Conservation (phyloP, 2,888 invertebrate genomes). For the Apocheima hispidaria region DNA sequence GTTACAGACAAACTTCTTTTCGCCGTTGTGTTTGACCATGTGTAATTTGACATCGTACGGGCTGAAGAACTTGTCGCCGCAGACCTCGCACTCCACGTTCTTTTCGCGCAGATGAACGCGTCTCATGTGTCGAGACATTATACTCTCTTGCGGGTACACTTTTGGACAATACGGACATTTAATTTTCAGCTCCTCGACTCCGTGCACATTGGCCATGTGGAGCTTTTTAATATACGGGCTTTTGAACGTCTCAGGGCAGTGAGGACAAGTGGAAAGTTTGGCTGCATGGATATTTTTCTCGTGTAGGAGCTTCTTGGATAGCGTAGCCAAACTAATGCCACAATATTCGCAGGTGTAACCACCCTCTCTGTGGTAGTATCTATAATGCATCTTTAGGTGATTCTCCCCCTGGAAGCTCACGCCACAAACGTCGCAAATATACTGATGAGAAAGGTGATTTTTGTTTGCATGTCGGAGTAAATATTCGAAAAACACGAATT, state of each 20-base stretch:
- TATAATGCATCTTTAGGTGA: conserved; percentile 78
- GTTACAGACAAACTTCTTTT: conserved; percentile 85
- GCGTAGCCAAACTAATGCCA: conserved; percentile 76
- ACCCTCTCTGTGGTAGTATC: conserved; percentile 78
- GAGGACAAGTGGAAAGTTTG: conserved; percentile 72
- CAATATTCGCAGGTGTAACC: conserved; percentile 79
- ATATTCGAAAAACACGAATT: conserved; percentile 79
- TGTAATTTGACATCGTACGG: conserved; percentile 80
- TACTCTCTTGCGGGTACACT: conserved; percentile 82
- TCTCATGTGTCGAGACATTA: conserved; percentile 87
- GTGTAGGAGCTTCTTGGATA: conserved; percentile 77
- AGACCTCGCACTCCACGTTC: conserved; percentile 78
- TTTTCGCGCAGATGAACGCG: conserved; percentile 84
- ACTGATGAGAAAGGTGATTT: conserved; percentile 76
- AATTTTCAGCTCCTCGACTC: conserved; percentile 76
- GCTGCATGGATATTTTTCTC: conserved; percentile 77
- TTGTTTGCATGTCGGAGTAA: conserved; percentile 77
- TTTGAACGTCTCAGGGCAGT: conserved; percentile 78
- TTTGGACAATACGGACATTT: conserved; percentile 81
- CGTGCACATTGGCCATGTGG: conserved; percentile 76
- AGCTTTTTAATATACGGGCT: conserved; percentile 77
- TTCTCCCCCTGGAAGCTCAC: conserved; percentile 82
- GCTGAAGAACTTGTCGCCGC: conserved; percentile 78
- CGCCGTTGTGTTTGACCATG: conserved; percentile 83
- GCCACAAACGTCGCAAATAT: conserved; percentile 80